phyloP scores from a whole-genome alignment of 1,140 invertebrate species.

The Diachasma alloeum region DNA sequence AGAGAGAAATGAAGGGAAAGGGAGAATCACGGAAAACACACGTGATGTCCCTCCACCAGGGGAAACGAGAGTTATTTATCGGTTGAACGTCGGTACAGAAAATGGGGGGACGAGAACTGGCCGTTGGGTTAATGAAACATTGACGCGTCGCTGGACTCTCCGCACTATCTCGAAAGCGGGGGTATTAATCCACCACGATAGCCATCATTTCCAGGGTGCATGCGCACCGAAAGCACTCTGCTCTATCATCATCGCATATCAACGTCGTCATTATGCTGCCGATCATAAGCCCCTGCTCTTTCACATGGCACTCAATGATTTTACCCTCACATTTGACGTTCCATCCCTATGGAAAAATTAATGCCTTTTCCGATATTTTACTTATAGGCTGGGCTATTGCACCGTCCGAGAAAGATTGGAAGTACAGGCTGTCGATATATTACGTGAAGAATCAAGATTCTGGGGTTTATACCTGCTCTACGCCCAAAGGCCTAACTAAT shows the following conservation, averaged over 20 bases:
- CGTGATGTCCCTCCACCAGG: neutral
- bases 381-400: conserved; percentile 79
- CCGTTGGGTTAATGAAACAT: neutral
- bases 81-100: neutral
- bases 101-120: neutral
- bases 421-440: conserved; percentile 83
- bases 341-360: neutral
- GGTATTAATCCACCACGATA: neutral
- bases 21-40: neutral
- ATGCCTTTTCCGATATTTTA: neutral
- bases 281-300: neutral
- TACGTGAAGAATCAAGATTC: conserved; percentile 84
- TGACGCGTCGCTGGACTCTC: neutral
- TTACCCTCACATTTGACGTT: neutral
- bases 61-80: neutral
- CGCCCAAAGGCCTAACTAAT: conserved; percentile 81
- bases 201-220: neutral
- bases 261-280: neutral
- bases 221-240: neutral
- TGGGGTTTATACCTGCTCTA: conserved; percentile 84
- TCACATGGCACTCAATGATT: neutral
- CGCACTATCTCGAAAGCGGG: neutral
- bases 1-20: neutral
- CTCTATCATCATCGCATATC: neutral
- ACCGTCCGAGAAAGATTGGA: conserved; percentile 78